Evolutionary conservation across 2,797 vertebrate genomes (phyloP).

Genomic region (Novumbra hubbsi): DNA sequence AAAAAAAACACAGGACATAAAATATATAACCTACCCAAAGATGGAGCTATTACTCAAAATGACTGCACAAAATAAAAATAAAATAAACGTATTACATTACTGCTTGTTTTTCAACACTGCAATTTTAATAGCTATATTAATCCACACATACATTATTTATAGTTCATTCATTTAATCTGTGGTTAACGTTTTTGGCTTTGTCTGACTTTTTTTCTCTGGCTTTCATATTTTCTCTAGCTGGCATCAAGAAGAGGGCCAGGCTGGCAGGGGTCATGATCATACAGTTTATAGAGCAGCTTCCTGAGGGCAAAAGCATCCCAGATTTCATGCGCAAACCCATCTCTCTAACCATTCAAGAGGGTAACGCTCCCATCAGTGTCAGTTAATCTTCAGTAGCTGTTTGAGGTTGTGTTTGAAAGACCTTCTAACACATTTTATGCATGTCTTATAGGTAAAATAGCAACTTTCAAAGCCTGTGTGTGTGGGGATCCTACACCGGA

Average conservation of each 20-base stretch:
- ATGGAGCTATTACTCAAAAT: too few species aligned
- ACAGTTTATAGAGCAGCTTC: constrained; percentile 72
- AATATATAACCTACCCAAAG: too few species aligned
- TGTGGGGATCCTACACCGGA: constrained; percentile 78
- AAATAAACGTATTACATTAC: too few species aligned
- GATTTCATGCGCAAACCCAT: constrained; percentile 79
- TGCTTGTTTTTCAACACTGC: too few species aligned
- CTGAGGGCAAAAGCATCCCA: constrained; percentile 77
- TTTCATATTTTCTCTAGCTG: constrained; percentile 41
- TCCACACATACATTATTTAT: too few species aligned
- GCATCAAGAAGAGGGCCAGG: constrained; percentile 71
- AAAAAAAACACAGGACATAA: too few species aligned
- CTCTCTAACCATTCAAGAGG: constrained; percentile 74
- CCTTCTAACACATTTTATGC: not conserved
- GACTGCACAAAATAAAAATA: too few species aligned
- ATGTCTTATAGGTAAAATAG: constrained; percentile 72
- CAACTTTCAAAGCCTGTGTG: constrained; percentile 78
- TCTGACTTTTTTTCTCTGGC: not conserved
- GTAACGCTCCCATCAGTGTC: constrained; percentile 55
- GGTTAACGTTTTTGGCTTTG: not conserved
- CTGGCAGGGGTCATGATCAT: constrained; percentile 76
- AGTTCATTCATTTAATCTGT: too few species aligned
- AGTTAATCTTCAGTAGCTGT: not conserved
- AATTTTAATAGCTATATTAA: too few species aligned
- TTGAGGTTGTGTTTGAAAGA: not conserved